Evolutionary conservation across 2,797 vertebrate genomes (phyloP).

Genomic region (Hyperoplus immaculatus): DNA sequence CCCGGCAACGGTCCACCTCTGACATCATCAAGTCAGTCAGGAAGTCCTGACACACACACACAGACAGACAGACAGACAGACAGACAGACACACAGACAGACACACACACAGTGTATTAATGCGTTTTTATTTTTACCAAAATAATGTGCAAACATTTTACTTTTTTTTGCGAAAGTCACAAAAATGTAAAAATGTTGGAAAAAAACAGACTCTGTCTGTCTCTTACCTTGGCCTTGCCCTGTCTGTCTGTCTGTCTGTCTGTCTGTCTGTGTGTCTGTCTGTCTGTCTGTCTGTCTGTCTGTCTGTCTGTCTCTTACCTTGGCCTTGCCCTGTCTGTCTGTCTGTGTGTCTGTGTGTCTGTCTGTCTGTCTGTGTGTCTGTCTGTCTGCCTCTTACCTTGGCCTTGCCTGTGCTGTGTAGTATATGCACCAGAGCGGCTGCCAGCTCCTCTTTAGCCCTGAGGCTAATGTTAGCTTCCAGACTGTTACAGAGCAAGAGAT

Average conservation of each 20-base stretch:
- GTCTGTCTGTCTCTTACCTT: neutral
- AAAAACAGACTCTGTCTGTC: no score
- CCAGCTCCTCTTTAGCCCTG: conserved; percentile 94
- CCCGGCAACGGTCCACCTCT: conserved; percentile 95
- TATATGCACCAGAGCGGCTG: conserved; percentile 94
- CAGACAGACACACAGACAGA: no score
- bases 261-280: neutral
- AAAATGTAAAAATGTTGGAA: no score
- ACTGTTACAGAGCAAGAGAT: conserved; percentile 92
- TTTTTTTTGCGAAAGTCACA: no score
- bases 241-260: no score
- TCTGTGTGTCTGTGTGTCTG: no score
- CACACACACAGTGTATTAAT: no score
- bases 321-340: neutral
- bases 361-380: no score
- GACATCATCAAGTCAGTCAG: conserved; percentile 97
- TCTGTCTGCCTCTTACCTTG: conserved; percentile 71
- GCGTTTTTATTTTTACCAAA: no score
- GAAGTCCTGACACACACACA: conserved; percentile 88
- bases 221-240: no score
- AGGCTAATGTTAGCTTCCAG: conserved; percentile 94
- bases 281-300: neutral
- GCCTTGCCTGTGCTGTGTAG: conserved; percentile 93
- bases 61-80: no score
- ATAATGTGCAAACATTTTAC: no score